Evolutionary conservation across 2,797 vertebrate genomes (phyloP), one percentile per base, ranked within the genome.

Genomic region (Darevskia nairensis): DNA sequence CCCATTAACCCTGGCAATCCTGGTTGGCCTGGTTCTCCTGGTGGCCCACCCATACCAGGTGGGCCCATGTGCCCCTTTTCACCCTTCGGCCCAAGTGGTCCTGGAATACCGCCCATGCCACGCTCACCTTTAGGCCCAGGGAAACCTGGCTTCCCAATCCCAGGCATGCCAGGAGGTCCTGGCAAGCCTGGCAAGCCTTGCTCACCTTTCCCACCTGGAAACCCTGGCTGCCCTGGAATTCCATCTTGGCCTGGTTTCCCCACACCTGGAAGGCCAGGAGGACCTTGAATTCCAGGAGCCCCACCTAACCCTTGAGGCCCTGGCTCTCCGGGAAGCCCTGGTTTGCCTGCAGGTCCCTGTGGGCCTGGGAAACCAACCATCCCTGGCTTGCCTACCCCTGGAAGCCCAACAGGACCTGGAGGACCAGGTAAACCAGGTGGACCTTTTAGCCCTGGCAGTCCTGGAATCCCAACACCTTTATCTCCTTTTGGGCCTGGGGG

Each of bases 171-270:
- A 0, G 98, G 98, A 27, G 97, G 96, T 3, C 99, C 99, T 0
- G 98, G 98, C 88, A 99, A 95, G 89, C 99, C 99, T 1, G 97
- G 96, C 55, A 97, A 93, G 2, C 99, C 99, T 91, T 97, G 96
- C 88, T 98, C 98, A 4, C 99, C 99, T 95, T 99, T 99, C 59
- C 96, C 97, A 0, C 99, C 99, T 0, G 97, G 96, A 89, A 97
- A 93, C 66, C 99, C 99, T 0, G 97, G 97, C 95, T 98, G 98
- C 8, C 99, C 99, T 0, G 97, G 98, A 13, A 98, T 94, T 8
- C 99, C 99, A 10, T 98, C 98, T 92, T 97, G 97, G 85, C 99
- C 99, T 0, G 98, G 98, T 94, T 99, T 99, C 69, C 98, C 98
- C 29, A 98, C 86, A 27, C 99, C 98, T 6, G 96, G 97, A 0